Evolutionary conservation across 2,888 invertebrate genomes (phyloP).

Genomic region (Phymatocera aterrima): DNA sequence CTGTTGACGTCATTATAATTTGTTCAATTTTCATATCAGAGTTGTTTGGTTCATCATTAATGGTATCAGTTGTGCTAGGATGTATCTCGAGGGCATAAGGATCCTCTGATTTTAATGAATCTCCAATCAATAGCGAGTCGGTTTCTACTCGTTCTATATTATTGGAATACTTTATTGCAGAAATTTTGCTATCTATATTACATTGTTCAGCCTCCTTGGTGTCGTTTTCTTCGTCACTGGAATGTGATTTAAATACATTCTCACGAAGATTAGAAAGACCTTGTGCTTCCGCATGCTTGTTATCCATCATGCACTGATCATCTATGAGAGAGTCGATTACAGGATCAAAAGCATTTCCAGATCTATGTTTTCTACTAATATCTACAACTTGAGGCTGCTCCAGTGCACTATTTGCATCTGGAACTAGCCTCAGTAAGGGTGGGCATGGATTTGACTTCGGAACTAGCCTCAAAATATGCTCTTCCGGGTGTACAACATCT

Average conservation of each 20-base stretch:
- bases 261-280: conserved; percentile 4
- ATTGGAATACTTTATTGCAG: conserved; percentile 33
- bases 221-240: background rate
- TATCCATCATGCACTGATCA: background rate
- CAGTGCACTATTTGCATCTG: conserved; percentile 51
- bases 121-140: background rate
- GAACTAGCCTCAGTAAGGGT: conserved; percentile 62
- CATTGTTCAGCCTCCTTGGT: conserved; percentile 9
- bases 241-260: background rate
- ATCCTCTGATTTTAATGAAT: background rate
- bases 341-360: background rate
- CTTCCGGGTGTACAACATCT: conserved; percentile 52
- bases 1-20: background rate
- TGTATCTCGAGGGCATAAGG: background rate
- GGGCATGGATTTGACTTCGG: conserved; percentile 60
- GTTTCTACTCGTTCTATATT: conserved; percentile 11
- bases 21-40: background rate
- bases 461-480: conserved; percentile 61
- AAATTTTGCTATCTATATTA: conserved; percentile 26
- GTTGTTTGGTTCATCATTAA: background rate
- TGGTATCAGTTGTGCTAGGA: background rate
- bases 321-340: background rate
- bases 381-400: background rate
- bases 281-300: background rate
- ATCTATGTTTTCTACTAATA: conserved; percentile 15